Evolutionary conservation across 2,113 vertebrate genomes (phyloP).

Genomic region (Shinisaurus crocodilurus): DNA sequence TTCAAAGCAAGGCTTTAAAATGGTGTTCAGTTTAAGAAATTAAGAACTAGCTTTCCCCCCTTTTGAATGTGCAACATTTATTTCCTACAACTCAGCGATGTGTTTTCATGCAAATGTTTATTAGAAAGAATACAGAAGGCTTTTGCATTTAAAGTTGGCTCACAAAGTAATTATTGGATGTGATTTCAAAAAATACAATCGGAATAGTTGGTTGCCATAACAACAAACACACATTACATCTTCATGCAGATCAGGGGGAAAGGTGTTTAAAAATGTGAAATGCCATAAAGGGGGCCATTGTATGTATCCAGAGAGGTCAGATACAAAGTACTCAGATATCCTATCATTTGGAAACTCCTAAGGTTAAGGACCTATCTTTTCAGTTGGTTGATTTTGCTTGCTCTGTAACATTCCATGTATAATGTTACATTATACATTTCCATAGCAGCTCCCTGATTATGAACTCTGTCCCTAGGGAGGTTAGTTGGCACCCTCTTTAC

Average conservation of each 20-base stretch:
- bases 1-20: neutral
- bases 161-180: neutral
- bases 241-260: neutral
- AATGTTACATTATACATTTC: neutral
- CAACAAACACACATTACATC: neutral
- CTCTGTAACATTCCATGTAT: neutral
- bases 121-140: neutral
- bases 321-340: neutral
- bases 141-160: neutral
- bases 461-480: neutral
- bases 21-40: neutral
- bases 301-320: neutral
- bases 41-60: neutral
- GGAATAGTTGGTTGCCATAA: neutral
- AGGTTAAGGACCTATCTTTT: no score
- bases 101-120: neutral
- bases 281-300: neutral
- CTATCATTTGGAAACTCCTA: no score
- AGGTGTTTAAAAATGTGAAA: neutral
- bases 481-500: neutral
- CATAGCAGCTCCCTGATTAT: neutral
- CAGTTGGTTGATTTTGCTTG: neutral
- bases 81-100: neutral
- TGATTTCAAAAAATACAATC: slow-evolving; percentile 3
- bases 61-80: neutral